Evolutionary conservation across 1,140 invertebrate species (phyloP).

Genomic region (Apis cerana): DNA sequence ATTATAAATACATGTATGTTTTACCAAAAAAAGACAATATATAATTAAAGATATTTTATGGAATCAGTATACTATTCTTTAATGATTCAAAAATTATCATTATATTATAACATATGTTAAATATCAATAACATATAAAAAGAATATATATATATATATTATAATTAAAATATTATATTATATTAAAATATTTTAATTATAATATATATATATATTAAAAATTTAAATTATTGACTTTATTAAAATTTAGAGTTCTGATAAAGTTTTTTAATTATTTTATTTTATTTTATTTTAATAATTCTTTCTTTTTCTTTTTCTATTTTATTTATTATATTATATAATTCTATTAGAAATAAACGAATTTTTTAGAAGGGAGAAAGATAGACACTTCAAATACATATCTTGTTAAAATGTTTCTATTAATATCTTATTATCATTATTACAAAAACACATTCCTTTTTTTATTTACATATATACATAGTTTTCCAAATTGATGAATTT

Average conservation of each 20-base stretch:
- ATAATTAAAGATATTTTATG: background rate
- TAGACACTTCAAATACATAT: background rate
- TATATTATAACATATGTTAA: constrained; percentile 1
- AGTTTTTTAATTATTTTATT: background rate
- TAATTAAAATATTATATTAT: too few species aligned
- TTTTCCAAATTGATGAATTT: background rate
- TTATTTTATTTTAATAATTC: background rate
- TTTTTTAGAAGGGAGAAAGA: background rate
- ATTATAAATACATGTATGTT: background rate
- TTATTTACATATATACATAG: constrained; percentile 46
- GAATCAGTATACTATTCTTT: background rate
- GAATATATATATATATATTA: too few species aligned
- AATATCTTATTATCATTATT: constrained; percentile 6
- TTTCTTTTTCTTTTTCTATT: background rate
- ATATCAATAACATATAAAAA: background rate
- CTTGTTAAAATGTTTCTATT: background rate
- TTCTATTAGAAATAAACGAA: background rate
- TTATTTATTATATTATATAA: background rate
- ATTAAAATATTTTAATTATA: too few species aligned
- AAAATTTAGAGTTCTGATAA: background rate
- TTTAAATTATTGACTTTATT: background rate
- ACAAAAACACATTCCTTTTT: constrained; percentile 8
- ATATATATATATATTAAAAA: background rate
- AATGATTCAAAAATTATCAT: too few species aligned
- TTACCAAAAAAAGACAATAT: background rate